Evolutionary conservation across 2,113 vertebrate genomes (phyloP).

Genomic region (Penelope pileata): DNA sequence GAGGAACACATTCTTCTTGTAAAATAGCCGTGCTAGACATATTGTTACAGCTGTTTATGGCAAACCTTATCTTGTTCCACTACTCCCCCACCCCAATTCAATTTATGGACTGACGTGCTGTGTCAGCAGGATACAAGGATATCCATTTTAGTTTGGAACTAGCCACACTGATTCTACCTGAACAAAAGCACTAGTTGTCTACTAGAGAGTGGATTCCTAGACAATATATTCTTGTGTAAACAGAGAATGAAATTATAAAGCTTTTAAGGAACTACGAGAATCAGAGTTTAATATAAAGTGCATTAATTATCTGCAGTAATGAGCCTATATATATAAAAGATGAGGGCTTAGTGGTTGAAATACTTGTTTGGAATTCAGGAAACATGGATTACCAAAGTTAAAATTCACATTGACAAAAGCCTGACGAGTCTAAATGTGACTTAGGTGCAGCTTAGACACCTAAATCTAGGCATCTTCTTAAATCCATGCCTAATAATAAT

Average conservation of each 20-base stretch:
- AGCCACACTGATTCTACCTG: neutral
- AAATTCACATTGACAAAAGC: neutral
- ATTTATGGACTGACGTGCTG: neutral
- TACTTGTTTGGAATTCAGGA: neutral
- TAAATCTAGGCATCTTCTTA: neutral
- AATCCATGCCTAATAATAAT: neutral
- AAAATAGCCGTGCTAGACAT: neutral
- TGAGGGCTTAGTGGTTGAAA: neutral
- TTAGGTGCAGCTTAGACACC: neutral
- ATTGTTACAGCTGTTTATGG: neutral
- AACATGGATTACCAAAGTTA: neutral
- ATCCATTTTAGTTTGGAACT: neutral
- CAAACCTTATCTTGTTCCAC: neutral
- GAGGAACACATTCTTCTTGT: neutral
- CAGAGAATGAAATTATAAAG: neutral
- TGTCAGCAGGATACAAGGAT: neutral
- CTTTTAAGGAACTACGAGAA: neutral
- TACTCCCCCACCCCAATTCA: neutral
- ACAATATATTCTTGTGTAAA: neutral
- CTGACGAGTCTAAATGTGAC: neutral
- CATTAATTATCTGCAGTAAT: neutral
- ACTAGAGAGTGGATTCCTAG: neutral
- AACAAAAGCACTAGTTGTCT: neutral
- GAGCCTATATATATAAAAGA: neutral
- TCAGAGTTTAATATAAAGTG: neutral